Evolutionary conservation across 37 sponge, comb jelly and placozoan species (phyloP), one percentile per base, ranked within the genome.

Genomic region (Amphimedon queenslandica): DNA sequence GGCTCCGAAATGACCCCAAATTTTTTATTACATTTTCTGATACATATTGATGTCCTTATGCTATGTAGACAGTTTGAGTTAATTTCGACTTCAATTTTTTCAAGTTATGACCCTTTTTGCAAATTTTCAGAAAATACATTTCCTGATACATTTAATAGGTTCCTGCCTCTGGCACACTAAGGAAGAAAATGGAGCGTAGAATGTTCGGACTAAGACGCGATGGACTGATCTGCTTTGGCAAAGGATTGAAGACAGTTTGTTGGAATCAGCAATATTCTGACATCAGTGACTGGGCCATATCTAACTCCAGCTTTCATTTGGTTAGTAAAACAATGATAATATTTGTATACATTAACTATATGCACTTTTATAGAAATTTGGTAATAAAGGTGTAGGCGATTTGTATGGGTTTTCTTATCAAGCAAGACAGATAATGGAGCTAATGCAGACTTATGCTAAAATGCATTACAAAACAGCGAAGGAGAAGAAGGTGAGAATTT

Each of bases 361-460:
- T 11, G 4, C 37, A 57, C 55, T 30, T 21, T 3, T 67, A 10
- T 63, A 83, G 83, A 70, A 75, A 40, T 75, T 75, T 56, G 43
- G 42, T n/a, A 55, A 63, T 13, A 40, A 61, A 66, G 61, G 40
- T 21, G 51, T 63, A 0, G 66, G n/a, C n/a, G n/a, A 77, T 56
- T 80, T 40, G 37, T 18, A 71, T 71, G 84, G 43, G 11, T 84
- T 73, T 58, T 78, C 74, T 0, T 78, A 73, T 63, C 85, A 84
- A 42, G 51, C 78, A 16, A 71, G 72, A 58, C 79, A 84, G 74
- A 78, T 84, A 10, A 41, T 78, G 36, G 79, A 84, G 43, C 71
- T 57, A 4, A 63, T 84, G 27, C 28, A 84, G 23, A 53, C 77
- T 37, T 84, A 56, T 55, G 57, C 77, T 38, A 55, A 78, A 34